Evolutionary conservation across 1,140 invertebrate genomes (phyloP), one percentile per base, ranked within the genome.

Genomic region (Brachionus rubens): DNA sequence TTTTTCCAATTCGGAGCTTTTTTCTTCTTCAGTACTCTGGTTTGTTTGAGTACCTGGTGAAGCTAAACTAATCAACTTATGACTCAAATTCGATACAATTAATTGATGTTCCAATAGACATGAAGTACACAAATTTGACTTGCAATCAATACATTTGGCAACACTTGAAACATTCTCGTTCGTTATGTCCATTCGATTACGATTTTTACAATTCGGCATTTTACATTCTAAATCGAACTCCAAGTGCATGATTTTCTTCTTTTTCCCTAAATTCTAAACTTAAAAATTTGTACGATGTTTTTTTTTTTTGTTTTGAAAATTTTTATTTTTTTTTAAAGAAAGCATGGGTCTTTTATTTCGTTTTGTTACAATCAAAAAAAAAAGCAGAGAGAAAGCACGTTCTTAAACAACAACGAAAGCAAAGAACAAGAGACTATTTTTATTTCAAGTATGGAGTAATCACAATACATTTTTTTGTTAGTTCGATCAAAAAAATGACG

Each of bases 91-190:
- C 7, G 50, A 21, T 10, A 19, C 33, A 9, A 72, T 30, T 19
- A 72, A 36, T 33, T 72, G 68, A 54, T 72, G 68, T 19, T 72
- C 46, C 10, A 72, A 26, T 14, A 72, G 36, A 72, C 68, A 72
- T 1, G 28, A 14, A n/a, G 68, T 50, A 26, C 68, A 72, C 46
- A 72, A 40, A 4, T 16, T 36, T 9, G 19, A 14, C 9, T 21
- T 12, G 10, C 68, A 72, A 1, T 72, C 68, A 36, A 30, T 9
- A 40, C 68, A 72, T 10, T 52, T 72, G 9, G 68, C 68, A 1
- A 72, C 68, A n/a, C 46, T 50, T 54, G 4, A 21, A 50, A 12
- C 21, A 24, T 72, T 36, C 0, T 50, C 43, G 10, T 33, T 50
- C 2, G 28, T 19, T 30, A 28, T n/a, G 7, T 30, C 7, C 10